Base-by-base conservation (phyloP, 2,797 vertebrate genomes). In the Loris lydekkerianus region DNA sequence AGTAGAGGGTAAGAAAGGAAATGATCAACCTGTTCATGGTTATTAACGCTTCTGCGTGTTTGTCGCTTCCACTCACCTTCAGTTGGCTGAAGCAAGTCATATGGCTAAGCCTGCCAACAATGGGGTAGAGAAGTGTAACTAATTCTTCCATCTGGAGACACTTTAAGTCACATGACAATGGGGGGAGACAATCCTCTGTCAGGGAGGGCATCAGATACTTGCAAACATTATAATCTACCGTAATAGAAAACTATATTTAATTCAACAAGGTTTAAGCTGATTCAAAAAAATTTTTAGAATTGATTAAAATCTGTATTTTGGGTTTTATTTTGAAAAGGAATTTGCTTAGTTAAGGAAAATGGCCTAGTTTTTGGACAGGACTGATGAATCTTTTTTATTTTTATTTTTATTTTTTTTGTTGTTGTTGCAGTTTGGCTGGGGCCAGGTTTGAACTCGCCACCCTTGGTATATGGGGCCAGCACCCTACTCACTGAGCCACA, bases 261-360 rank as follows among this genome's bases (percentile, higher is more conserved):
- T 94, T 87, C 91, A 27, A 46, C 87, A 73, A 70, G 60, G 31
- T 84, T 89, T 95, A 89, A 81, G 82, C 77, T 75, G 80, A 53
- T 49, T 91, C 73, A 46, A 61, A 93, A 95, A 81, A 10, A 40
- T 58, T 84, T 96, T 97, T 61, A 43, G 56, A 96, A 85, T 87
- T 91, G 94, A 88, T 93, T 95, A 92, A 80, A 78, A 75, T 86
- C 76, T 95, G 49, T 83, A 89, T 82, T 89, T 91, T 2, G 49
- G 63, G 67, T 85, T 84, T 96, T 89, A 80, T 85, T 95, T 93
- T 84, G 84, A 77, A 95, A 91, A 94, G 61, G 72, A 95, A 91
- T 95, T 76, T 94, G 89, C 72, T 58, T 63, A 61, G 34, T 76
- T 89, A 27, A 10, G n/a, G 58, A 93, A 93, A 94, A 86, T n/a